Percentiles rank a stretch among this genome's conserved stretches.
phyloP scores from a whole-genome alignment of 2,113 vertebrate species.

The Apteryx owenii region DNA sequence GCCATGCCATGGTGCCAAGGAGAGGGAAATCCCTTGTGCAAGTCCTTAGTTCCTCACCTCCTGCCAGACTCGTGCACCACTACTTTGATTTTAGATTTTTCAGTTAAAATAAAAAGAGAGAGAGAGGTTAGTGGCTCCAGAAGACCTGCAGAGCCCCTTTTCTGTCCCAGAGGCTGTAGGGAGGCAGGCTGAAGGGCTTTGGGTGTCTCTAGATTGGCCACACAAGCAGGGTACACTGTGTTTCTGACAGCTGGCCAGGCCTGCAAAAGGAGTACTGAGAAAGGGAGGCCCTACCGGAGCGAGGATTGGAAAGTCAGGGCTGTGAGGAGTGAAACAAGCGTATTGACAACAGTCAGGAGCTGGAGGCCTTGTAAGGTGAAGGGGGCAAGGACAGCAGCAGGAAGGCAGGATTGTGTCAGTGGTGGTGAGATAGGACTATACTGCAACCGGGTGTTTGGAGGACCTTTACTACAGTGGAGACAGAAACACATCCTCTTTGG shows the following conservation, averaged over 20 bases:
- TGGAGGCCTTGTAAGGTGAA: not conserved
- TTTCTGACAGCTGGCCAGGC: not conserved
- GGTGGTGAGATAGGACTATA: not conserved
- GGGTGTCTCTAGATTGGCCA: not conserved
- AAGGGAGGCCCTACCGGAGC: too few relatives aligned
- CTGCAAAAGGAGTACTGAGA: too few relatives aligned
- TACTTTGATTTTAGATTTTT: not conserved
- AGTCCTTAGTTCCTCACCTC: not conserved
- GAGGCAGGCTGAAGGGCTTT: fast-evolving
- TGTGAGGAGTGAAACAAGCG: not conserved
- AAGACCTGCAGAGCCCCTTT: not conserved
- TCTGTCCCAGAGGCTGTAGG: not conserved
- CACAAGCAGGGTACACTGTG: not conserved
- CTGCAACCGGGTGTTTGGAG: not conserved
- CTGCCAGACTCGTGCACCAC: not conserved
- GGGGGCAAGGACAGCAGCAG: not conserved
- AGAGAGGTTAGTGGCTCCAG: not conserved
- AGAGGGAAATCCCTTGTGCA: not conserved
- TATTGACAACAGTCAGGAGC: not conserved
- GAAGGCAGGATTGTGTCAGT: not conserved
- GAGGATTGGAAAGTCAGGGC: not conserved
- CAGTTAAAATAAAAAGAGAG: not conserved
- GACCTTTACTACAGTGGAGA: not conserved
- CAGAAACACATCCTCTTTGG: not conserved
- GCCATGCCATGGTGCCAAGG: not conserved